Conservation (phyloP, 2,113 vertebrate species). For the Tapirus terrestris region DNA sequence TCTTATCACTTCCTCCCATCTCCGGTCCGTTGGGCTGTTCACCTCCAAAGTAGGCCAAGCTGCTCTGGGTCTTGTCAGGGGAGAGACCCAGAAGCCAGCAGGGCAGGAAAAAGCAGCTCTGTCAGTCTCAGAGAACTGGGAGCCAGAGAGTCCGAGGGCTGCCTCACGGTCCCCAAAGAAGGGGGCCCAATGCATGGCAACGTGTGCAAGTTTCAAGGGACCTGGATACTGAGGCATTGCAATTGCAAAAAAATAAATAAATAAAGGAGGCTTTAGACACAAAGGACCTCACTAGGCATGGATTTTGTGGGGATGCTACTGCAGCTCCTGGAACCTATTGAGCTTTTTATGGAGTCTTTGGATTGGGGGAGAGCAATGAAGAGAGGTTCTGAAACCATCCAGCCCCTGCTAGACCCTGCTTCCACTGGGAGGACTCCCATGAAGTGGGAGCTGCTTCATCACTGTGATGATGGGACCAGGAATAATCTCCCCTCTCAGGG, state of each 20-base stretch:
- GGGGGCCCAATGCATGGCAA: not conserved
- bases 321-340: not conserved
- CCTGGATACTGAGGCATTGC: accelerated
- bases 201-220: accelerated
- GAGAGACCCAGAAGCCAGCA: slow-evolving; percentile 72
- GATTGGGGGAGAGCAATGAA: not conserved
- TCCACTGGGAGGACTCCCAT: not conserved
- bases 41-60: slow-evolving; percentile 86
- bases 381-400: not conserved
- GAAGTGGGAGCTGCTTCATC: too few relatives aligned
- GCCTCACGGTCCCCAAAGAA: not conserved
- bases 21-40: slow-evolving; percentile 68
- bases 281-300: not conserved
- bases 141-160: not conserved
- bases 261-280: not conserved
- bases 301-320: accelerated
- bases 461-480: accelerated
- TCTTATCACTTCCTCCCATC: slow-evolving; percentile 87
- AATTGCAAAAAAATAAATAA: accelerated
- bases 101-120: slow-evolving; percentile 71
- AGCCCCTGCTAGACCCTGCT: accelerated
- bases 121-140: not conserved
- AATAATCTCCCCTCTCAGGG: accelerated
- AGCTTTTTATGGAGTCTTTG: not conserved
- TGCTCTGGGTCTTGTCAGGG: slow-evolving; percentile 61